These are phyloP conservation scores for Phocoena sinus DNA, from an alignment of 2,113 vertebrate species.

Conservation along the genomic window DNA sequence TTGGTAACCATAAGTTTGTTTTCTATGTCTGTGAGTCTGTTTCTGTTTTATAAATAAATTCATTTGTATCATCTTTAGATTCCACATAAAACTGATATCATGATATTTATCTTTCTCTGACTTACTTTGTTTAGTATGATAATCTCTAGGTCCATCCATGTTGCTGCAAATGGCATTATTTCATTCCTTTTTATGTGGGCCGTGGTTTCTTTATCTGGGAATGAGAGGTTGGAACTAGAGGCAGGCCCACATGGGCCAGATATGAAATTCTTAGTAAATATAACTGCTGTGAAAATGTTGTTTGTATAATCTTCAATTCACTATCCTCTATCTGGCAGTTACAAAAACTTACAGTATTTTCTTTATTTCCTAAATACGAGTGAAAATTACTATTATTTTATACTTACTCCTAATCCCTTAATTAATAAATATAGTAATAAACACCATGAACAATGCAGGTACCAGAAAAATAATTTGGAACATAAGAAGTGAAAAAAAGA, in stretches of 20 bases:
- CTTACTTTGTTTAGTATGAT: neutral
- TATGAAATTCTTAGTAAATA: slow-evolving; percentile 2
- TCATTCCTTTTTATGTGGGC: neutral
- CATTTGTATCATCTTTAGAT: neutral
- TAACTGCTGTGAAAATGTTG: neutral
- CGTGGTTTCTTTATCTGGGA: neutral
- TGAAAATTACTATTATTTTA: neutral
- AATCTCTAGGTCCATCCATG: neutral
- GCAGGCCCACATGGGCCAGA: neutral
- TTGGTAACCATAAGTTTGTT: neutral
- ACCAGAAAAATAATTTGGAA: slow-evolving; percentile 2
- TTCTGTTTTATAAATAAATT: neutral
- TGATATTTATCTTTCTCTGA: neutral
- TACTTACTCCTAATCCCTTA: neutral
- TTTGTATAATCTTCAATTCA: neutral
- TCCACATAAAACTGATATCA: neutral
- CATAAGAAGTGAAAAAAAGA: neutral
- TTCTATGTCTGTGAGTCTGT: neutral
- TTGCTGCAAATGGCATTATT: neutral
- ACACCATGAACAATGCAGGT: neutral
- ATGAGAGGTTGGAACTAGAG: neutral
- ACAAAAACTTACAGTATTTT: neutral
- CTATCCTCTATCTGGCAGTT: neutral
- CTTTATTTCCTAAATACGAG: neutral
- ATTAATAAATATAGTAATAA: neutral